phyloP scores from a whole-genome alignment of 2,888 invertebrate genomes.

The Idaea biselata region DNA sequence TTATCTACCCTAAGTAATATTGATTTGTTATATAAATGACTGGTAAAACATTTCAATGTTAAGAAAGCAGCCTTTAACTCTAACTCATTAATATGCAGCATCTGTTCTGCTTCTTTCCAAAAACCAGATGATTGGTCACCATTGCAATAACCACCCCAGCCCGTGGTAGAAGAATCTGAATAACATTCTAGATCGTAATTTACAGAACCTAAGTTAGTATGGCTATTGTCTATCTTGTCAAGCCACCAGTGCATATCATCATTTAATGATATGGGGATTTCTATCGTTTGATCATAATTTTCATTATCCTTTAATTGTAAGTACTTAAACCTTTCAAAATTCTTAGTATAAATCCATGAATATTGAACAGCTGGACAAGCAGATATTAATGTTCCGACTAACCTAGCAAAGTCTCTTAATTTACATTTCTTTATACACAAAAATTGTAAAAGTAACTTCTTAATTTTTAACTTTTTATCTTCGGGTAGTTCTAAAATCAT shows the following conservation, averaged over 20 bases:
- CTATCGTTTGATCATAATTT: no score
- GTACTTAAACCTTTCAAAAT: constrained; percentile 22
- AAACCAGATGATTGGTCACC: not conserved
- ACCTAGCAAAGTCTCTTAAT: constrained; percentile 21
- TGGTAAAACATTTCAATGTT: constrained; percentile 6
- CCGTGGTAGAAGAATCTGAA: not conserved
- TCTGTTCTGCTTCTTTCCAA: not conserved
- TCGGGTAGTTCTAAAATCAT: constrained; percentile 11
- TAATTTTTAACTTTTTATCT: constrained; percentile 19
- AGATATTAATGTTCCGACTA: constrained; percentile 18
- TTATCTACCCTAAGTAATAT: constrained; percentile 20
- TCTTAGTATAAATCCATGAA: constrained; percentile 24
- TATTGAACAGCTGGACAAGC: constrained; percentile 25
- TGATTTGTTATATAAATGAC: no score
- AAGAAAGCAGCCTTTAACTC: constrained; percentile 9
- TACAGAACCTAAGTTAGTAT: no score
- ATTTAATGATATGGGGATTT: not conserved
- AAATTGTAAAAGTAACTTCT: constrained; percentile 11
- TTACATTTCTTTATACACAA: constrained; percentile 6
- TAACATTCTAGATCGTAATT: not conserved
- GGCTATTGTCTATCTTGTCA: constrained; percentile 11
- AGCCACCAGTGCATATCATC: constrained; percentile 15
- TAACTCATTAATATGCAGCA: constrained; percentile 12
- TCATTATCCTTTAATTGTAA: no score
- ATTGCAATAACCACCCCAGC: constrained; percentile 8